phyloP scores from a whole-genome alignment of 1,140 invertebrate genomes.

The Druon quercuslanigerum region DNA sequence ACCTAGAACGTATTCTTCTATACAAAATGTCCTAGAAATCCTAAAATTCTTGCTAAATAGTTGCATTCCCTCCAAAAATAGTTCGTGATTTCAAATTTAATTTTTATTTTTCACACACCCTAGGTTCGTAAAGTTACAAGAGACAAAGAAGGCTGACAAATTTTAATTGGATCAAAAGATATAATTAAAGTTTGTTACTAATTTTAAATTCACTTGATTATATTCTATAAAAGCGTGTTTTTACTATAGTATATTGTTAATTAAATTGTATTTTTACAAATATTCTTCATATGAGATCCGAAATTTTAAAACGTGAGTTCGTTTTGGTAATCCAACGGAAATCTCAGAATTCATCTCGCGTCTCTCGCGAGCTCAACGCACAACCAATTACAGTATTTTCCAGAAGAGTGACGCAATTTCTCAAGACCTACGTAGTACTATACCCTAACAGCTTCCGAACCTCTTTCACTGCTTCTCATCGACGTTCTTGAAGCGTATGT shows the following conservation, averaged over 20 bases:
- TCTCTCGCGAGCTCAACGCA: slow-evolving; percentile 58
- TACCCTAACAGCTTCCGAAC: slow-evolving; percentile 38
- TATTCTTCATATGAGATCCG: background rate
- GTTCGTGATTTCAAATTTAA: no score
- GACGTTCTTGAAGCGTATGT: slow-evolving; percentile 65
- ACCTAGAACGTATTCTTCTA: background rate
- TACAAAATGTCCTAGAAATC: background rate
- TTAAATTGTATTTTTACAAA: background rate
- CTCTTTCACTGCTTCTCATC: slow-evolving; percentile 55
- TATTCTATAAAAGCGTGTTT: no score
- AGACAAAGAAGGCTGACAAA: no score
- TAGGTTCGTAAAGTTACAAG: no score
- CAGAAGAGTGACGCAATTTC: slow-evolving; percentile 65
- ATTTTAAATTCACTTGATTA: background rate
- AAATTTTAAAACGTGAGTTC: slow-evolving; percentile 4
- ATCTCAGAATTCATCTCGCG: slow-evolving; percentile 61
- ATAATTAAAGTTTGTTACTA: background rate
- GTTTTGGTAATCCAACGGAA: slow-evolving; percentile 32
- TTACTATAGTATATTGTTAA: background rate
- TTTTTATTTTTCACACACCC: no score
- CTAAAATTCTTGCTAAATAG: no score
- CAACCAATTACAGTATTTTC: slow-evolving; percentile 74
- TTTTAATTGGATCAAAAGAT: no score
- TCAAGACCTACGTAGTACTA: slow-evolving; percentile 48
- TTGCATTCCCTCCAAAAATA: no score